These are phyloP conservation scores for Phrynocephalus versicolor DNA, from an alignment of 2,113 vertebrate species.

Conservation along the genomic window DNA sequence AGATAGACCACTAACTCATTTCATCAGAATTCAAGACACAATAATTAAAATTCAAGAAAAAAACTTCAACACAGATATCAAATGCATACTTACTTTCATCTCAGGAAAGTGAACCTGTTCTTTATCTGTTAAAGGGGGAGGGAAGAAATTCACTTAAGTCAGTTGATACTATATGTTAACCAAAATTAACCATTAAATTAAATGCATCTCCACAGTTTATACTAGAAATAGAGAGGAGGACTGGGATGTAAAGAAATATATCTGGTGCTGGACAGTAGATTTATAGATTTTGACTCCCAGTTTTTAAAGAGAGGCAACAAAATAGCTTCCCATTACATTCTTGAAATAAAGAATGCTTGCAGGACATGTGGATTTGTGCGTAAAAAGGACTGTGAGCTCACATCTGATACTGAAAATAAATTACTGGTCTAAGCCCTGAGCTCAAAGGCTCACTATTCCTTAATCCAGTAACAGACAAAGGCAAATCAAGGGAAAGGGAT, in stretches of 20 bases:
- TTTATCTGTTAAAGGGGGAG: conserved; percentile 16
- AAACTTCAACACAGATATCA: not conserved
- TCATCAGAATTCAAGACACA: not conserved
- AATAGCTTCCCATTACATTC: not conserved
- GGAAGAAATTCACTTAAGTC: not conserved
- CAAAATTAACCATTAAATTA: not conserved
- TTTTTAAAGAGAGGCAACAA: not conserved
- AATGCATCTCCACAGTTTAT: not conserved
- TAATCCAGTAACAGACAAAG: too few species aligned
- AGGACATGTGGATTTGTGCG: not conserved
- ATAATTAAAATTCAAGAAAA: not conserved
- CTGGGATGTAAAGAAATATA: not conserved
- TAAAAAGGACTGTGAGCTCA: not conserved
- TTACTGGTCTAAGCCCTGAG: not conserved
- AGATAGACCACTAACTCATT: not conserved
- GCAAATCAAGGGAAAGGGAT: too few species aligned
- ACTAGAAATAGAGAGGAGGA: not conserved
- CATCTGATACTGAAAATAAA: not conserved
- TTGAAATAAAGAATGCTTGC: not conserved
- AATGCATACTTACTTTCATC: conserved; percentile 21
- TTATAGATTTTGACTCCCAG: not conserved
- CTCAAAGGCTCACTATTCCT: not conserved
- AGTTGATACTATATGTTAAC: not conserved
- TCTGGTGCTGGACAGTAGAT: not conserved
- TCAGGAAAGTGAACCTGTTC: not conserved